Percentiles rank a stretch among this genome's conserved stretches.
These are phyloP conservation scores for Malaclemys terrapin DNA, from an alignment of 2,113 vertebrate species.

Conservation along the genomic window DNA sequence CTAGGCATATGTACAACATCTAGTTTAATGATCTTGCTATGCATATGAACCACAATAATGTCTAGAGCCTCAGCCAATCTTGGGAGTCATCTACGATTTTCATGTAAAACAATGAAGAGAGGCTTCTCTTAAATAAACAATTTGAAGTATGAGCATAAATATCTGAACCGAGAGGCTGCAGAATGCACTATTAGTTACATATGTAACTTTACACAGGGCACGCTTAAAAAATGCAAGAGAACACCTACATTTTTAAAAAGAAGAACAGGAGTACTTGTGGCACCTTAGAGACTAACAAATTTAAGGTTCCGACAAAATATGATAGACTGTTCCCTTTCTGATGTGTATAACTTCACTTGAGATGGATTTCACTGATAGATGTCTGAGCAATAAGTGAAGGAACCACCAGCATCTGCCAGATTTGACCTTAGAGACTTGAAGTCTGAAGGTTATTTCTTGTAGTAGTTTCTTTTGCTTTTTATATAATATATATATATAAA, in stretches of 20 bases:
- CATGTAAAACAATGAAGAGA: neutral
- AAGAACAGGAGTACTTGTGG: too few species aligned
- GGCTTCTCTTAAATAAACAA: neutral
- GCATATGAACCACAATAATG: neutral
- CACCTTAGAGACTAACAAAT: too few species aligned
- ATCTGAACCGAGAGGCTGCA: neutral
- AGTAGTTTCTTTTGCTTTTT: neutral
- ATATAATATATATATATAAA: too few species aligned
- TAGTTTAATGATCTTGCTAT: neutral
- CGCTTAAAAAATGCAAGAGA: slow-evolving; percentile 49
- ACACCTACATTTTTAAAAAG: slow-evolving; percentile 62
- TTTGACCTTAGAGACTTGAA: slow-evolving; percentile 76
- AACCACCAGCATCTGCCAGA: slow-evolving; percentile 58
- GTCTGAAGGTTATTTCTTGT: slow-evolving; percentile 60
- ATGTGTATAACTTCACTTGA: slow-evolving; percentile 68
- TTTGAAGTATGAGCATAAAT: neutral
- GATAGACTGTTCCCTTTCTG: slow-evolving; percentile 73
- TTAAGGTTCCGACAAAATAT: slow-evolving; percentile 77
- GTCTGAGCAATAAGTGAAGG: slow-evolving; percentile 72
- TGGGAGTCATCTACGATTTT: neutral
- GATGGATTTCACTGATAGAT: slow-evolving; percentile 70
- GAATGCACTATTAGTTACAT: neutral
- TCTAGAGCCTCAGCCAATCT: neutral
- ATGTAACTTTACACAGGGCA: neutral
- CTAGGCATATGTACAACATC: neutral